phyloP scores from a whole-genome alignment of 1,140 invertebrate genomes.

The Drosophila quadrilineata region DNA sequence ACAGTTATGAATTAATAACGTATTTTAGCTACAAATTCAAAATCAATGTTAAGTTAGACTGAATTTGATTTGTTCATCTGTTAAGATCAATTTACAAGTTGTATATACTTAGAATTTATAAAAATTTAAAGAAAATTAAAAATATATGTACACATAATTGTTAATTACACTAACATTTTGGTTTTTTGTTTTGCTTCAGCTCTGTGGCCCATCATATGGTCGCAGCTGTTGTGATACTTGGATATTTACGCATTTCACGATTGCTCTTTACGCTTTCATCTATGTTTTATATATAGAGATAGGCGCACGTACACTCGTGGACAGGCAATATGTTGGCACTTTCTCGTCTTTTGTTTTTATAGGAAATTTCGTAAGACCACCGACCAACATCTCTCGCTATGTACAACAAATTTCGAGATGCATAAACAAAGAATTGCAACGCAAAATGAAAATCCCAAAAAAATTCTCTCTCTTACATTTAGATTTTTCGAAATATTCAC shows the following conservation, averaged over 20 bases:
- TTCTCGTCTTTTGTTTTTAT: conserved; percentile 60
- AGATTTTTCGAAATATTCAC: conserved; percentile 29
- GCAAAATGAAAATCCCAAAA: conserved; percentile 18
- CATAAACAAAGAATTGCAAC: conserved; percentile 72
- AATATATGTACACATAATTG: background rate
- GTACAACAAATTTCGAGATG: conserved; percentile 29
- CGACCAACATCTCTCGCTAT: conserved; percentile 18
- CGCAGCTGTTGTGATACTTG: conserved; percentile 34
- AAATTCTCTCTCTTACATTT: conserved; percentile 32
- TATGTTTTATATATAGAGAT: conserved; percentile 9
- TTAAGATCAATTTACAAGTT: too few species aligned
- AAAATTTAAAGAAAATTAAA: too few species aligned
- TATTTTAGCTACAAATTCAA: too few species aligned
- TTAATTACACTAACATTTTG: background rate
- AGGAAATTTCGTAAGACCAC: conserved; percentile 59
- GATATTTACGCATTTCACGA: conserved; percentile 33
- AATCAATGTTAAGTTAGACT: too few species aligned
- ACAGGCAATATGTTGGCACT: conserved; percentile 7
- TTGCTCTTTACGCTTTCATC: conserved; percentile 16
- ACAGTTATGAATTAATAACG: too few species aligned
- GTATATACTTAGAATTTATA: too few species aligned
- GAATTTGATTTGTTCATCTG: too few species aligned
- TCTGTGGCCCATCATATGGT: conserved; percentile 20
- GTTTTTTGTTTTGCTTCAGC: conserved; percentile 13
- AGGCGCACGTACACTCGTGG: background rate